phyloP scores from a whole-genome alignment of 2,797 vertebrate species.

The Halcyon chelicuti region DNA sequence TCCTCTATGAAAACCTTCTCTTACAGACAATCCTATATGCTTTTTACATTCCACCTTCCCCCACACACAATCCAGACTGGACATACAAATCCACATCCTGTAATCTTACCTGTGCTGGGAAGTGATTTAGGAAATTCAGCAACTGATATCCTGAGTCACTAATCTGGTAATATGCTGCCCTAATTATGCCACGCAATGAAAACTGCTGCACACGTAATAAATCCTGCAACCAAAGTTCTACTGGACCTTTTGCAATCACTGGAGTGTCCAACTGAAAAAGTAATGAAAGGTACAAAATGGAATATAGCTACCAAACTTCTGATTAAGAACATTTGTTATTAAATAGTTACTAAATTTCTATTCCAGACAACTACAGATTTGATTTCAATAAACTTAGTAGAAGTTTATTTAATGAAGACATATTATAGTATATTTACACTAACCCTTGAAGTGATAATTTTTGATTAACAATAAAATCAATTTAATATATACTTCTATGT shows the following conservation, averaged over 20 bases:
- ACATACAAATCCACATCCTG: accelerated
- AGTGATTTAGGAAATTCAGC: slow-evolving; percentile 74
- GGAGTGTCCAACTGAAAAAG: slow-evolving; percentile 76
- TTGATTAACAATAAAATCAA: background rate
- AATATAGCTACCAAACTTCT: background rate
- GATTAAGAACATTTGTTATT: background rate
- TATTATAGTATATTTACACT: background rate
- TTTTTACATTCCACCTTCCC: background rate
- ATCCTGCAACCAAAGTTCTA: slow-evolving; percentile 81
- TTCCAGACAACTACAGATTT: background rate
- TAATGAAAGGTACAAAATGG: background rate
- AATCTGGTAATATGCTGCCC: slow-evolving; percentile 79
- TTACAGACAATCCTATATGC: accelerated
- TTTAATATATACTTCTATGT: background rate
- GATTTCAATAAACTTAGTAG: background rate
- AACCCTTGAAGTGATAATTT: background rate
- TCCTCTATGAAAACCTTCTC: background rate
- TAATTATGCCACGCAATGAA: slow-evolving; percentile 84
- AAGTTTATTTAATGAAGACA: background rate
- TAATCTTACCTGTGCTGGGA: slow-evolving; percentile 82
- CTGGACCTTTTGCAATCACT: slow-evolving; percentile 81
- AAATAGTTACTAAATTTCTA: background rate
- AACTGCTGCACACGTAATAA: slow-evolving; percentile 80
- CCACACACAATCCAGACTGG: background rate
- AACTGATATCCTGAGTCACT: slow-evolving; percentile 80